Base-by-base conservation (phyloP, 2,113 vertebrate species). In the Cavia porcellus region DNA sequence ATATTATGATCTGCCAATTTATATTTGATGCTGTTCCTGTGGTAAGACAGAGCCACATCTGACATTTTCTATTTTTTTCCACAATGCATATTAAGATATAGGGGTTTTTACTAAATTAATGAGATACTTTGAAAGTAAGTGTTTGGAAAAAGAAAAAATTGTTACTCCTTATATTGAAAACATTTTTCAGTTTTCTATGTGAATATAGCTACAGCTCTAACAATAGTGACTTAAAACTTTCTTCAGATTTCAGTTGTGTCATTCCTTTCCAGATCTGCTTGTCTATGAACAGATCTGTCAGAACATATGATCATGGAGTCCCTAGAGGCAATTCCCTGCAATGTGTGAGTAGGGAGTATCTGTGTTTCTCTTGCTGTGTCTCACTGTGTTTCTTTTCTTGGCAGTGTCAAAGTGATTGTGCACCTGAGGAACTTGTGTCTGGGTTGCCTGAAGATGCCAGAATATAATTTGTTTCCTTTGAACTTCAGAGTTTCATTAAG, bases 121-220 rank as follows among this genome's bases (percentile, higher is more conserved):
- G 70, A 91, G 70, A 57, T 12, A 92, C 72, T 86, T 95, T 82
- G 59, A 92, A 96, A 87, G 24, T 87, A 35, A 24, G 2, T 94
- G 61, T 92, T 90, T 88, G 50, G 68, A 62, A 86, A 89, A 80
- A 89, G 68, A 80, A 91, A 93, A 96, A 57, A 70, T 55, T 93
- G 17, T 89, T 92, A 8, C 64, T 90, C 35, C n/a, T 38, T 75
- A 81, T 55, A 45, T 92, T 61, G 38, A 82, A 55, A 86, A 17
- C 81, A 61, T 66, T 77, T 88, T 95, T 59, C 55, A 42, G 42
- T 88, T 75, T 94, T 79, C n/a, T 89, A 0, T 84, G 13, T 95
- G 82, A 32, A 11, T 83, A 77, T 15, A 47, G 14, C 87, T 86
- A 75, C 20, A 45, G 14, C 87, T 92, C 57, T 38, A 13, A 47